These are phyloP conservation scores for Sciurus niger DNA, from an alignment of 2,113 vertebrate species.

Conservation along the genomic window DNA sequence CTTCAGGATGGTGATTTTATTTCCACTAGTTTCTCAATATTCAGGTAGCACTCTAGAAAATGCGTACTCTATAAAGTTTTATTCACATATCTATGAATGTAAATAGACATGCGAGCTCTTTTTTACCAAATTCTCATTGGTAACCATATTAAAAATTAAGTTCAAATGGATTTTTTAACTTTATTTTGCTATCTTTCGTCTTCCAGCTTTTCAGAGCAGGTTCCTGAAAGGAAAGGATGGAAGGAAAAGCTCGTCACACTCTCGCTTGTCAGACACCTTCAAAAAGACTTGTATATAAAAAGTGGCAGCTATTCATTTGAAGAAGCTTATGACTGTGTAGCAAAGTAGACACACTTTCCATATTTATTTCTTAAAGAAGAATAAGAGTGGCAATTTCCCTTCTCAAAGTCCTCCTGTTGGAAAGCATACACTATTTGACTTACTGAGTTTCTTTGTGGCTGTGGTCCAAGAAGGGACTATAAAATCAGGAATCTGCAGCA, in stretches of 20 bases:
- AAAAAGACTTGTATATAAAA: neutral
- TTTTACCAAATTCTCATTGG: neutral
- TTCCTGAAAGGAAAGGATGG: neutral
- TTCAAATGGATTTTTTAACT: neutral
- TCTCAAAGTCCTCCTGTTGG: neutral
- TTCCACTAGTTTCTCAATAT: neutral
- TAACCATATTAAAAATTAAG: slow-evolving; percentile 26
- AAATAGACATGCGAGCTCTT: neutral
- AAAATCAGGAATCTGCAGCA: neutral
- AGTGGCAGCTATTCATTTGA: neutral
- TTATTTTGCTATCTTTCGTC: neutral
- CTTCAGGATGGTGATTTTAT: neutral
- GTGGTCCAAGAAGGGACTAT: neutral
- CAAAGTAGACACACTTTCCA: neutral
- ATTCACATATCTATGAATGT: neutral
- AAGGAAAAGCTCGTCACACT: neutral
- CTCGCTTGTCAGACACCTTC: slow-evolving; percentile 23
- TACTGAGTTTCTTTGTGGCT: neutral
- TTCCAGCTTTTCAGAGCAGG: neutral
- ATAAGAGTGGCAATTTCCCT: neutral
- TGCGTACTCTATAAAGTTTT: neutral
- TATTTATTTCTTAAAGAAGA: slow-evolving; percentile 29
- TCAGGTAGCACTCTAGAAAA: neutral
- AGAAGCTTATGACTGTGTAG: neutral
- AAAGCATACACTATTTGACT: neutral